Evolutionary conservation across 2,797 vertebrate species (phyloP).

Genomic region (Gadopsis marmoratus): DNA sequence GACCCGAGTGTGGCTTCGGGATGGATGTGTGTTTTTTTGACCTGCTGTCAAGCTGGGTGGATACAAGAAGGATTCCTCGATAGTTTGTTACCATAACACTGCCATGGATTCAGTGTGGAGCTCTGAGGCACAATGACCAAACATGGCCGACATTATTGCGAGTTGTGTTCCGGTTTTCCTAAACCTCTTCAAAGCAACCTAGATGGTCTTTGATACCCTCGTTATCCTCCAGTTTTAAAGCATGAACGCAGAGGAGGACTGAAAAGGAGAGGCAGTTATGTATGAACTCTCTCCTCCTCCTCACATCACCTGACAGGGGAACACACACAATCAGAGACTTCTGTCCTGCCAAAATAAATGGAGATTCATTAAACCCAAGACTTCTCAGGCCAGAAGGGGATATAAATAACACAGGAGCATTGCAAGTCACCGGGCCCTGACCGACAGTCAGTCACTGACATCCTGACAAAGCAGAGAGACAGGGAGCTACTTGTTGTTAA

Average conservation of each 20-base stretch:
- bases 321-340: constrained; percentile 45
- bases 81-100: constrained; percentile 57
- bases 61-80: constrained; percentile 37
- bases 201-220: constrained; percentile 67
- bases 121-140: constrained; percentile 71
- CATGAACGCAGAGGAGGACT: constrained; percentile 16
- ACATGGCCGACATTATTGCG: constrained; percentile 66
- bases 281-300: constrained; percentile 39
- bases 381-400: constrained; percentile 62
- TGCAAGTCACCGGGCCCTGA: constrained; percentile 69
- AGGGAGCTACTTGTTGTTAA: constrained; percentile 76
- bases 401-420: constrained; percentile 81
- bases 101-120: constrained; percentile 44
- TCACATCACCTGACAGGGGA: constrained; percentile 63
- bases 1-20: constrained; percentile 60
- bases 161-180: constrained; percentile 50
- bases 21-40: constrained; percentile 85
- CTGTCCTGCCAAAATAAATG: constrained; percentile 81
- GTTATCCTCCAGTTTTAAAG: constrained; percentile 61
- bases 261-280: constrained; percentile 23
- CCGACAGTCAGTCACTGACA: constrained; percentile 73
- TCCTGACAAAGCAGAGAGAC: constrained; percentile 72
- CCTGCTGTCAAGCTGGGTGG: constrained; percentile 56
- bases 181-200: constrained; percentile 55
- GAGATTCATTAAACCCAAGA: constrained; percentile 78